phyloP scores from a whole-genome alignment of 1,140 invertebrate genomes.

The Halotydeus destructor region DNA sequence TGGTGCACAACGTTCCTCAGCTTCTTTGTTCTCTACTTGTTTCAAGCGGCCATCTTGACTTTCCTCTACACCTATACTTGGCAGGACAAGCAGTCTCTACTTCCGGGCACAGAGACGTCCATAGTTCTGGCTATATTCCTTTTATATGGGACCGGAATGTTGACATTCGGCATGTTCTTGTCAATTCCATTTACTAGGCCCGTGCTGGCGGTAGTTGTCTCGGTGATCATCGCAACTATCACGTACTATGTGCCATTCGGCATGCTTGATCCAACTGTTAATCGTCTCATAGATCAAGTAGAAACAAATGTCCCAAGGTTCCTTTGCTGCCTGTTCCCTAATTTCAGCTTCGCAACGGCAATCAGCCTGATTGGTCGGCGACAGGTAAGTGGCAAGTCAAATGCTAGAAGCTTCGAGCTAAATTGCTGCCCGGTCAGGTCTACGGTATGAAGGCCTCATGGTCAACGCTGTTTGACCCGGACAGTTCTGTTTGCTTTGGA shows the following conservation, averaged over 20 bases:
- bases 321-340: conserved; percentile 5
- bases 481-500: too few relatives aligned
- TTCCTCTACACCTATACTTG: too few relatives aligned
- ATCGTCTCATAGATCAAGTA: too few relatives aligned
- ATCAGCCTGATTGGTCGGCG: too few relatives aligned
- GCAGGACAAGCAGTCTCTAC: conserved; percentile 1
- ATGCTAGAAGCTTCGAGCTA: too few relatives aligned
- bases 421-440: too few relatives aligned
- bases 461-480: too few relatives aligned
- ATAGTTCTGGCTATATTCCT: conserved; percentile 3
- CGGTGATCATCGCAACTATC: conserved; percentile 17
- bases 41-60: conserved; percentile 28
- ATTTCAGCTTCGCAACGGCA: too few relatives aligned
- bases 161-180: conserved; percentile 5
- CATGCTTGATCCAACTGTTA: too few relatives aligned
- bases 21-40: conserved; percentile 30
- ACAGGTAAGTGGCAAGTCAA: too few relatives aligned
- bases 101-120: not conserved
- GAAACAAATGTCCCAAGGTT: not conserved
- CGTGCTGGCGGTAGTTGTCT: conserved; percentile 7
- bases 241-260: conserved; percentile 16
- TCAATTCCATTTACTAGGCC: conserved; percentile 9
- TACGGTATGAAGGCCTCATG: too few relatives aligned
- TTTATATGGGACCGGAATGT: conserved; percentile 1
- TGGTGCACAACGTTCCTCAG: conserved; percentile 39